Conservation (phyloP, 2,113 vertebrate species). For the Phaethon lepturus region DNA sequence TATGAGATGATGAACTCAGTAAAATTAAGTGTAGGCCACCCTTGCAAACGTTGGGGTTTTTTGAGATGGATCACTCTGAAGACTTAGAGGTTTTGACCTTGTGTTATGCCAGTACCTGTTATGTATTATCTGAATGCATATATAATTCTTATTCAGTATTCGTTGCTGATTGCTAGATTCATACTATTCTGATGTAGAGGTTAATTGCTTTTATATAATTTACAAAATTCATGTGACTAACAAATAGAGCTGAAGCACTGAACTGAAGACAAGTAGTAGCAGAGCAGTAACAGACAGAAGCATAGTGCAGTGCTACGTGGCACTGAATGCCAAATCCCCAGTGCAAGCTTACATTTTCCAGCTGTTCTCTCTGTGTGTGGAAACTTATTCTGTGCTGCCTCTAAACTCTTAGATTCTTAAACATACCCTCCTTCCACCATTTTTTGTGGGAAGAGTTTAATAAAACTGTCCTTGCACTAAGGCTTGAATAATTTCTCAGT, state of each 20-base stretch:
- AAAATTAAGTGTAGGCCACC: not conserved
- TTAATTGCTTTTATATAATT: not conserved
- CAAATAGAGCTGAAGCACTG: not conserved
- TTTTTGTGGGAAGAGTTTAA: not conserved
- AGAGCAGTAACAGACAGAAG: not conserved
- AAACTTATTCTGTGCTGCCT: not conserved
- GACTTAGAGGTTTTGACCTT: not conserved
- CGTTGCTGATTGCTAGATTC: not conserved
- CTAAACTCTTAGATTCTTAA: not conserved
- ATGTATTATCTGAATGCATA: not conserved
- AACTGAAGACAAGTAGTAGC: not conserved
- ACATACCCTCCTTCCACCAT: not conserved
- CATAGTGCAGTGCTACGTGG: not conserved
- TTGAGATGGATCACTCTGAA: not conserved
- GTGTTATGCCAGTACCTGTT: not conserved
- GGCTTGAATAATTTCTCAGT: not conserved
- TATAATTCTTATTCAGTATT: not conserved
- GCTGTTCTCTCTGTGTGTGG: not conserved
- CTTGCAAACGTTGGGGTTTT: fast-evolving
- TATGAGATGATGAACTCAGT: not conserved
- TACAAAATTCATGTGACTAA: not conserved
- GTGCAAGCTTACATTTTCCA: not conserved
- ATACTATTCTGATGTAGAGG: not conserved
- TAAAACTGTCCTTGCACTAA: not conserved
- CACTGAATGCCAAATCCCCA: not conserved